Base-by-base conservation (phyloP, 2,888 invertebrate species). In the Pristionchus arcanus region DNA sequence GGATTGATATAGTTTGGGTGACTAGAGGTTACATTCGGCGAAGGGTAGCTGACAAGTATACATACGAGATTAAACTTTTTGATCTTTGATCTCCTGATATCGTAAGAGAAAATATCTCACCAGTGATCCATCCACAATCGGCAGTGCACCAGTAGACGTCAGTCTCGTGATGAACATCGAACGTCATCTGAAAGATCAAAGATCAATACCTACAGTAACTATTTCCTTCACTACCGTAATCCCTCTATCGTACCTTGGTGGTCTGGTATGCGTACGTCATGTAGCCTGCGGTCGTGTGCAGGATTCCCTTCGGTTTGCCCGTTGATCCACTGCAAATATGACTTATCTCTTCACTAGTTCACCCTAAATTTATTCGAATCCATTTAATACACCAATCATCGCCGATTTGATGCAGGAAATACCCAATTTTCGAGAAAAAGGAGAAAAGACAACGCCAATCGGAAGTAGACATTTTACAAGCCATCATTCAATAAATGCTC, bases 241-340 rank as follows among this genome's bases (percentile, higher is more conserved):
- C 87, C 34, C 7, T 19, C 87, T 87, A 49, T 28, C 28, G 87
- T 74, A 89, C 87, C 96, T 98, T 98, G 96, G 98, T 98, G 1
- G 96, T 96, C 0, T 98, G 98, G 2, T 98, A 97, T 0, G 98
- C 97, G 95, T 99, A 99, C 90, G 98, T 95, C 96, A 99, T 96
- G 96, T 98, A 99, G 0, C 99, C 99, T 0, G 97, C 98, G 0
- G 97, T 94, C 0, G 98, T 98, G 96, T 99, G 99, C 55, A 98
- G 96, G 9, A 99, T 98, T 31, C 99, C 99, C 95, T 99, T 99
- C 0, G 99, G 99, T 95, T 98, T 98, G 37, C 99, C 99, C 1
- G 99, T 99, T 0, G 98, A 98, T 0, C 98, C 98, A 94, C 96
- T 96, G 94, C 63, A 92, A 91, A 68, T 77, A 9, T 37, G 1